Percentiles rank a stretch among this genome's conserved stretches.
phyloP scores from a whole-genome alignment of 2,113 vertebrate species.

The Podarcis raffonei region DNA sequence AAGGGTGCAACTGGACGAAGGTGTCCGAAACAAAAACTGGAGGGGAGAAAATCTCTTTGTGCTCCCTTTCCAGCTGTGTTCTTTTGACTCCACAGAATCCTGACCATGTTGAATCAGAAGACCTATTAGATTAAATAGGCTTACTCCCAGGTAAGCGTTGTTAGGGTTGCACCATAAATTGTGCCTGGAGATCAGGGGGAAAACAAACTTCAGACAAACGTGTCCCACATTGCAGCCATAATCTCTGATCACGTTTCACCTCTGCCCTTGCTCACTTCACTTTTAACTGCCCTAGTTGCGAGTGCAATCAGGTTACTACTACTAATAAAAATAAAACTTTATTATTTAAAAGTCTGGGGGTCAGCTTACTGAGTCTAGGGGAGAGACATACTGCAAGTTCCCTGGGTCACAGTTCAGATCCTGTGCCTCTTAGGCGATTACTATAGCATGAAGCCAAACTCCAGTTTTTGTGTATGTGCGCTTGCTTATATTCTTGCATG shows the following conservation, averaged over 20 bases:
- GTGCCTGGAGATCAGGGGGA: background rate
- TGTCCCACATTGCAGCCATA: conserved; percentile 6
- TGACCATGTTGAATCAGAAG: no score
- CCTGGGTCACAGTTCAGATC: no score
- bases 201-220: conserved; percentile 23
- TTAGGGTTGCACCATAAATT: background rate
- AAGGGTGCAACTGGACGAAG: background rate
- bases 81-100: conserved; percentile 34
- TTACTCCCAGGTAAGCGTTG: background rate
- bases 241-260: background rate
- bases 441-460: background rate
- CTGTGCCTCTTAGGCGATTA: background rate
- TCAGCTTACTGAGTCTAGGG: background rate
- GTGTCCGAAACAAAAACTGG: background rate
- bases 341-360: no score
- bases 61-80: conserved; percentile 14
- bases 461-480: background rate
- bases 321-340: background rate
- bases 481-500: background rate
- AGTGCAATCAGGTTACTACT: background rate
- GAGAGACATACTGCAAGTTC: background rate
- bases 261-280: no score
- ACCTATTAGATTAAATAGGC: background rate
- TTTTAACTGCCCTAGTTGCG: no score
- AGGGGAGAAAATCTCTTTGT: background rate